Conservation (phyloP, 2,888 invertebrate species). For the Neoitamus cyanurus region DNA sequence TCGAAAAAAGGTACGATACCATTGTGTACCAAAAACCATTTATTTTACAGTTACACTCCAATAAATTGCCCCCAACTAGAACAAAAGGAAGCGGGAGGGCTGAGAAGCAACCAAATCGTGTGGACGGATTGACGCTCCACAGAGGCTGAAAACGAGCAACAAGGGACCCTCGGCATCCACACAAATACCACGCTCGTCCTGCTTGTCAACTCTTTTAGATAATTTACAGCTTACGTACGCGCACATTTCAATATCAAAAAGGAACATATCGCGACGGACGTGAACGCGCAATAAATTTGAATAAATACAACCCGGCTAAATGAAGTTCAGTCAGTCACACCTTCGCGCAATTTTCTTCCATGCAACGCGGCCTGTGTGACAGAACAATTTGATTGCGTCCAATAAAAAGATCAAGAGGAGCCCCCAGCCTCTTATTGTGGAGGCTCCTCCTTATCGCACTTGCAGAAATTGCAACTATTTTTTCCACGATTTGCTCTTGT, state of each 20-base stretch:
- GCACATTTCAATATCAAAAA: background rate
- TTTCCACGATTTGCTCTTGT: background rate
- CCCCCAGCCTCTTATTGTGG: background rate
- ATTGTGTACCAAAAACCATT: background rate
- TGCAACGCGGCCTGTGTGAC: background rate
- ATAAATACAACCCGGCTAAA: background rate
- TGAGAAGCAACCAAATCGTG: background rate
- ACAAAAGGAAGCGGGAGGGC: background rate
- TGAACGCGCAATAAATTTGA: conserved; percentile 1
- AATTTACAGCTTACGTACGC: conserved; percentile 1
- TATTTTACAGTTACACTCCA: background rate
- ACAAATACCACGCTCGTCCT: background rate
- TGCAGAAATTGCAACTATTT: background rate
- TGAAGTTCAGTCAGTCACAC: conserved; percentile 1
- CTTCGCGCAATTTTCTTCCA: background rate
- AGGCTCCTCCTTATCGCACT: background rate
- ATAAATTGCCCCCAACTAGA: background rate
- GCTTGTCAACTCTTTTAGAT: background rate
- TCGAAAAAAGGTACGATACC: background rate
- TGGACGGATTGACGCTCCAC: background rate
- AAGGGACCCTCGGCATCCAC: background rate
- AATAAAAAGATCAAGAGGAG: background rate
- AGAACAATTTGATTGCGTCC: conserved; percentile 5
- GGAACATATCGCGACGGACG: background rate
- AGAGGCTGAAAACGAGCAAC: background rate